phyloP scores from a whole-genome alignment of 2,113 vertebrate genomes.

The Aptenodytes forsteri region DNA sequence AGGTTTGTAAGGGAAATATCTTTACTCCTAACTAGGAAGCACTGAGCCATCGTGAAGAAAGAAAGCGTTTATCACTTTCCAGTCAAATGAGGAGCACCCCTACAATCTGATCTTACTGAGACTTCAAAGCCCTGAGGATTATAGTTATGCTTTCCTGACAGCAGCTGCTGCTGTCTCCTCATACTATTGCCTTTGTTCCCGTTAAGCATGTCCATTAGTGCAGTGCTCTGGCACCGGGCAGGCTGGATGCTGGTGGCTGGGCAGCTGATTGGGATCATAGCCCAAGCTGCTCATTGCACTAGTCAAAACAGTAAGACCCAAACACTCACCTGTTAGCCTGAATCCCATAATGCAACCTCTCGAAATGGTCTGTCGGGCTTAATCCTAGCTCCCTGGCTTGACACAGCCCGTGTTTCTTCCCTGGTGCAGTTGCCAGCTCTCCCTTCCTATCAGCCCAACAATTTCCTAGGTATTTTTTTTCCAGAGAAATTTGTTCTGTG shows the following conservation, averaged over 20 bases:
- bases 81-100: neutral
- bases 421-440: neutral
- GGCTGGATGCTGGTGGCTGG: neutral
- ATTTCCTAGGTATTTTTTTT: neutral
- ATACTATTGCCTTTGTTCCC: neutral
- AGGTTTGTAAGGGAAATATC: neutral
- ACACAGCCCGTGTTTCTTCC: neutral
- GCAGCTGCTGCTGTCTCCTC: neutral
- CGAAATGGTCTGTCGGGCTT: neutral
- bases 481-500: neutral
- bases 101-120: neutral
- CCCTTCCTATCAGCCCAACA: neutral
- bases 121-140: neutral
- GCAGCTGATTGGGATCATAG: neutral
- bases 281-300: neutral
- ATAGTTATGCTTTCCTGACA: neutral
- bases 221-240: neutral
- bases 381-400: neutral
- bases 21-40: neutral
- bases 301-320: neutral
- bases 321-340: neutral
- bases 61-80: neutral
- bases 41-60: neutral
- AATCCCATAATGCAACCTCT: neutral
- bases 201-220: neutral